Conservation (phyloP, 2,113 vertebrate genomes). For the Corydoras maculifer region DNA sequence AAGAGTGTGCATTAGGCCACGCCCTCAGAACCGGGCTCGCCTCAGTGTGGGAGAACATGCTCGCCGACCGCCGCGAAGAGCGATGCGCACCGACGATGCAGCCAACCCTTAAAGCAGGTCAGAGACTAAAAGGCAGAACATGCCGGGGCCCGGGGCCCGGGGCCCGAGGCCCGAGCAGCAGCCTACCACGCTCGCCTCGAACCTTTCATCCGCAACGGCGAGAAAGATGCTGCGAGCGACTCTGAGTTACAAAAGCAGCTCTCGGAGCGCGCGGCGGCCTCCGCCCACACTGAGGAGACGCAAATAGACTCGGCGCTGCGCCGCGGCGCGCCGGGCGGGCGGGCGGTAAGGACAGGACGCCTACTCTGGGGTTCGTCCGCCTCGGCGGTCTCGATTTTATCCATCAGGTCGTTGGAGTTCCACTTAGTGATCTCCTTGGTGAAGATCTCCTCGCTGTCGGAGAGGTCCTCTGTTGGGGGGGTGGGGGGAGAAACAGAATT, state of each 20-base stretch:
- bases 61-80: no score
- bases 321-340: not conserved
- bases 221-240: not conserved
- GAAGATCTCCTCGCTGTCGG: constrained; percentile 84
- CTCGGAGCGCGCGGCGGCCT: constrained; percentile 1
- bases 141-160: no score
- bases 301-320: constrained; percentile 1
- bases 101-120: no score
- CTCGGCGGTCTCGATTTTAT: constrained; percentile 86
- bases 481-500: no score
- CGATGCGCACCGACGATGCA: no score
- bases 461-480: constrained; percentile 76
- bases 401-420: constrained; percentile 95
- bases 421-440: constrained; percentile 91
- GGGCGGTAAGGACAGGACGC: constrained; percentile 3
- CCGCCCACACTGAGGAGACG: constrained; percentile 9
- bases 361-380: constrained; percentile 76
- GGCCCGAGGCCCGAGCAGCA: no score
- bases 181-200: not conserved
- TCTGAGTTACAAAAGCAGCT: constrained; percentile 19
- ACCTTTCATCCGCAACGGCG: not conserved
- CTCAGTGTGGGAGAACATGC: no score
- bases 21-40: no score
- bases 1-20: no score
- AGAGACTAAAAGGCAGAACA: no score